Evolutionary conservation across 2,797 vertebrate species (phyloP).

Genomic region (Sebastes reedi): DNA sequence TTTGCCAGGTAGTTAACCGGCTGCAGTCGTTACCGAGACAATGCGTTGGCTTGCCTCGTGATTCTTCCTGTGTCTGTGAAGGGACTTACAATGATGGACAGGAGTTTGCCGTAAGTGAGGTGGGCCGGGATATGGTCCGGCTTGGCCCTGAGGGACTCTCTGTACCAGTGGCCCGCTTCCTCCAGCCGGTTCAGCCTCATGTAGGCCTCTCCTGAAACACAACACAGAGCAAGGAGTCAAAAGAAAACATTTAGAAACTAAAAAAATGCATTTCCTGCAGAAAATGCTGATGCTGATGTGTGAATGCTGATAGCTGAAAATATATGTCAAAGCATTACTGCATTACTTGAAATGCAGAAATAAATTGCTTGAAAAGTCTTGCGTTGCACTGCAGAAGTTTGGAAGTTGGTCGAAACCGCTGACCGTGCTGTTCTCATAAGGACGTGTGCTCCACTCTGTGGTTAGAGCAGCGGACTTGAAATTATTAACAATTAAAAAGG

Average conservation of each 20-base stretch:
- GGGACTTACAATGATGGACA: constrained; percentile 88
- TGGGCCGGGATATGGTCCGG: constrained; percentile 94
- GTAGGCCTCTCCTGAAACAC: constrained; percentile 89
- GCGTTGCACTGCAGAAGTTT: neutral
- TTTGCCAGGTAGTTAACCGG: constrained; percentile 36
- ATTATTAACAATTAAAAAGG: neutral
- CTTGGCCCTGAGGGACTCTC: constrained; percentile 90
- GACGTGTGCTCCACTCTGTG: neutral
- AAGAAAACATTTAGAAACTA: neutral
- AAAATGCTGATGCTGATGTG: neutral
- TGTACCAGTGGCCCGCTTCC: constrained; percentile 92
- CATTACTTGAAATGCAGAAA: neutral
- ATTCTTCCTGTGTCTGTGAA: neutral
- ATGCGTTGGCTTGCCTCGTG: neutral
- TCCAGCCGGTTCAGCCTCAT: constrained; percentile 90
- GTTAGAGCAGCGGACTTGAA: no score
- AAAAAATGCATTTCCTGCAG: neutral
- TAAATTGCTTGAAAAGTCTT: neutral
- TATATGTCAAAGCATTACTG: neutral
- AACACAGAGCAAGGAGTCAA: constrained; percentile 1
- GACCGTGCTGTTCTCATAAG: neutral
- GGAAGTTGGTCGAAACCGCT: neutral
- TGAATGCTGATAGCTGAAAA: neutral
- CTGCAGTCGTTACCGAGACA: constrained; percentile 11
- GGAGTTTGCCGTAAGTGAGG: constrained; percentile 92